Conservation (phyloP, 1,140 invertebrate species). For the Zaprionus inermis region DNA sequence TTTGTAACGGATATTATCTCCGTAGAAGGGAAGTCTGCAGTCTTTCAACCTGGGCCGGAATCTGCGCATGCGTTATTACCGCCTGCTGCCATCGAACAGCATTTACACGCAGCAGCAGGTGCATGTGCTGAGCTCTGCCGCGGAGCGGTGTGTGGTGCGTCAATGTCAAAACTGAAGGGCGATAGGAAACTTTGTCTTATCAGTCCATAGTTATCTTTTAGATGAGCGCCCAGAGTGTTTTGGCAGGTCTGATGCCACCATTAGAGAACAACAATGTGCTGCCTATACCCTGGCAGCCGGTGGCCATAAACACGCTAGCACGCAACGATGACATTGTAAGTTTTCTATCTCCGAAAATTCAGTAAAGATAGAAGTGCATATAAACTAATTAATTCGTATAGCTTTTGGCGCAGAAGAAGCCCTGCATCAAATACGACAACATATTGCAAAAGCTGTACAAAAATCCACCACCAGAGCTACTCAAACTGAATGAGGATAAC, state of each 20-base stretch:
- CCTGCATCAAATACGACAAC: constrained; percentile 87
- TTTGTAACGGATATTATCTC: constrained; percentile 8
- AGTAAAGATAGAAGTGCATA: constrained; percentile 11
- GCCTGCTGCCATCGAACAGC: constrained; percentile 87
- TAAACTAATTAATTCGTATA: constrained; percentile 64
- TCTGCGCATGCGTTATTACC: constrained; percentile 88
- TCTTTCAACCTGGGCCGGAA: constrained; percentile 91
- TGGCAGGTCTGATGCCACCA: constrained; percentile 94
- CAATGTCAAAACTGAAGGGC: constrained; percentile 27
- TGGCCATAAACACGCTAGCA: constrained; percentile 92
- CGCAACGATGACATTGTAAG: constrained; percentile 89
- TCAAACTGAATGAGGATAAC: constrained; percentile 86
- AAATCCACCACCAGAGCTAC: constrained; percentile 84
- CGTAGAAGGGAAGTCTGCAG: constrained; percentile 91
- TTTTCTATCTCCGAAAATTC: constrained; percentile 23
- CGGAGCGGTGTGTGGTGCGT: constrained; percentile 89
- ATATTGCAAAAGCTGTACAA: constrained; percentile 85
- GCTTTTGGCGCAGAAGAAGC: constrained; percentile 87
- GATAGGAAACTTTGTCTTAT: constrained; percentile 65
- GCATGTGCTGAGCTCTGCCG: constrained; percentile 90
- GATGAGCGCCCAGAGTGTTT: constrained; percentile 92
- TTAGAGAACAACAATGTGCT: constrained; percentile 89
- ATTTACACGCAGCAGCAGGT: constrained; percentile 88
- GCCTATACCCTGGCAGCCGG: constrained; percentile 92
- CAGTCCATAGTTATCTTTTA: constrained; percentile 78